These are phyloP conservation scores for Drosophila melanogaster DNA, from an alignment of 1,140 invertebrate species.

Conservation along the genomic window Release_6_plus_ISO1_MT NC_004354.4:10698501-10699000, in stretches of 20 bases:
- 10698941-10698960: not conserved
- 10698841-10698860: conserved; percentile 47
- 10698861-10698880: not conserved
- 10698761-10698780: conserved; percentile 5
- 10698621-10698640: conserved; percentile 4
- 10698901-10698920: conserved; percentile 63
- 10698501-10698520: not conserved
- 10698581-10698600: not conserved
- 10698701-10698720: conserved; percentile 34
- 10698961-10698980: not conserved
- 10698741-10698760: conserved; percentile 34
- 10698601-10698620: not conserved
- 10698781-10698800: conserved; percentile 13
- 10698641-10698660: conserved; percentile 6
- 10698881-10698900: conserved; percentile 34
- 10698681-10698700: conserved; percentile 8
- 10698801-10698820: conserved; percentile 24
- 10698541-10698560: not conserved
- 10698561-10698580: conserved; percentile 14
- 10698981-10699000: not conserved
- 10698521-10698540: conserved; percentile 4
- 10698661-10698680: conserved; percentile 4
- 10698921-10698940: conserved; percentile 43
- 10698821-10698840: conserved; percentile 71
- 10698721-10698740: conserved; percentile 39